Evolutionary conservation across 2,113 vertebrate species (phyloP).

Genomic region (Psephotus haematonotus): DNA sequence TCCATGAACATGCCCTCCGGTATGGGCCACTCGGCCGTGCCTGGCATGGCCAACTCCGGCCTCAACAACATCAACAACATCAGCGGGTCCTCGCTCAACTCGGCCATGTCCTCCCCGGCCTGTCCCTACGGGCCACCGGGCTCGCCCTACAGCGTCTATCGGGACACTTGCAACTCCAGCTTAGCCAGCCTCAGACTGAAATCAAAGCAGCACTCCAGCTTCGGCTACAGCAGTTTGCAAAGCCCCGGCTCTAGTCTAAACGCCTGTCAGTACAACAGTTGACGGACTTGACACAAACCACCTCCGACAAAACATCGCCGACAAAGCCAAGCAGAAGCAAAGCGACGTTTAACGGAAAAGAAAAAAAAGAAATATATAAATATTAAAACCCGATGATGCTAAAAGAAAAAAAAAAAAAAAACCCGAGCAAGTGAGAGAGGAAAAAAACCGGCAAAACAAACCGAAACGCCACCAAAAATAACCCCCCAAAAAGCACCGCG

Average conservation of each 20-base stretch:
- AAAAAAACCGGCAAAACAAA: not conserved
- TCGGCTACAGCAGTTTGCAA: slow-evolving; percentile 94
- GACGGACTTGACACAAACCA: slow-evolving; percentile 76
- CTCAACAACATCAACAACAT: slow-evolving; percentile 98
- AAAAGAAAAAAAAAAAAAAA: not conserved
- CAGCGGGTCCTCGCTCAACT: slow-evolving; percentile 90
- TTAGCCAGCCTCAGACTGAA: slow-evolving; percentile 96
- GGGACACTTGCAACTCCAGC: slow-evolving; percentile 98
- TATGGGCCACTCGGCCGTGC: slow-evolving; percentile 93
- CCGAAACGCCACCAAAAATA: not conserved
- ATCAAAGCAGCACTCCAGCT: slow-evolving; percentile 97
- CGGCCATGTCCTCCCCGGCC: slow-evolving; percentile 91
- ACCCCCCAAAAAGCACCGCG: not conserved
- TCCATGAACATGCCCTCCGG: slow-evolving; percentile 97
- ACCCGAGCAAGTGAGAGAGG: slow-evolving; percentile 18
- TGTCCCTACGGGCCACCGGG: slow-evolving; percentile 94
- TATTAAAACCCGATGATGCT: not conserved
- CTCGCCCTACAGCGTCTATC: slow-evolving; percentile 95
- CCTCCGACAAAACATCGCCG: slow-evolving; percentile 45
- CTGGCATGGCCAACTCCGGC: slow-evolving; percentile 88
- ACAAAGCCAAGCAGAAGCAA: slow-evolving; percentile 45
- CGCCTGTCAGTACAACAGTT: slow-evolving; percentile 98
- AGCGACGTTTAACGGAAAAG: slow-evolving; percentile 50
- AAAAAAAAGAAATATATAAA: not conserved
- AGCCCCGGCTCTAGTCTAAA: slow-evolving; percentile 92